Evolutionary conservation across 2,797 vertebrate species (phyloP).

Genomic region (Melanotaenia nigrans): DNA sequence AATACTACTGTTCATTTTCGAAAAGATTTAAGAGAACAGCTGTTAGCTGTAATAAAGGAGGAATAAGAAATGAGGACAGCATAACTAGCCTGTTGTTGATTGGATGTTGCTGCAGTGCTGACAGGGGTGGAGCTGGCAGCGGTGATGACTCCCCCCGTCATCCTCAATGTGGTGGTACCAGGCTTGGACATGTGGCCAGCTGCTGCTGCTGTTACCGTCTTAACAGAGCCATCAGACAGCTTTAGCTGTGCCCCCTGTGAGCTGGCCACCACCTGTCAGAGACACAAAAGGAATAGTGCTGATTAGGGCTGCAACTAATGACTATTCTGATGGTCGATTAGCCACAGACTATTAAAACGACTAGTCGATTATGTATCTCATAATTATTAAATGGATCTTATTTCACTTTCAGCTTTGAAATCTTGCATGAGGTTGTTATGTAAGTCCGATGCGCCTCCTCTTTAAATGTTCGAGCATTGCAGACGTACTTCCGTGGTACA

Average conservation of each 20-base stretch:
- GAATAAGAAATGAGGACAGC: neutral
- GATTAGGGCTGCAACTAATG: too few species aligned
- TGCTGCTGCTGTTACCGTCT: slow-evolving; percentile 85
- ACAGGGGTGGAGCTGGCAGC: slow-evolving; percentile 83
- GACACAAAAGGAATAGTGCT: slow-evolving; percentile 4
- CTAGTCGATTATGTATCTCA: too few species aligned
- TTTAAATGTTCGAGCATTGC: too few species aligned
- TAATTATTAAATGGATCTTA: too few species aligned
- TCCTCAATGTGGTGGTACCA: slow-evolving; percentile 92
- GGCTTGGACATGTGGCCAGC: slow-evolving; percentile 92
- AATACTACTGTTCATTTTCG: neutral
- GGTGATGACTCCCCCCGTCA: slow-evolving; percentile 94
- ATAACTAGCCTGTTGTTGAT: slow-evolving; percentile 84
- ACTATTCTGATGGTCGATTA: too few species aligned
- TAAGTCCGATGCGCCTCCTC: too few species aligned
- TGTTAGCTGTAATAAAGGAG: slow-evolving; percentile 6
- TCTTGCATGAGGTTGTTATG: too few species aligned
- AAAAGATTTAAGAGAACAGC: slow-evolving; percentile 8
- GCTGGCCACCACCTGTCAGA: slow-evolving; percentile 81
- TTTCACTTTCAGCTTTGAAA: too few species aligned
- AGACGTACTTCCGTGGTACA: too few species aligned
- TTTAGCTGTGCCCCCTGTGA: slow-evolving; percentile 92
- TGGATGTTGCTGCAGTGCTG: slow-evolving; percentile 66
- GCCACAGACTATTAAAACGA: too few species aligned
- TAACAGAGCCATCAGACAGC: slow-evolving; percentile 91